Percentiles rank a stretch among this genome's conserved stretches.
Evolutionary conservation across 2,888 invertebrate genomes (phyloP).

Genomic region (Lasioglossum pauxillum): DNA sequence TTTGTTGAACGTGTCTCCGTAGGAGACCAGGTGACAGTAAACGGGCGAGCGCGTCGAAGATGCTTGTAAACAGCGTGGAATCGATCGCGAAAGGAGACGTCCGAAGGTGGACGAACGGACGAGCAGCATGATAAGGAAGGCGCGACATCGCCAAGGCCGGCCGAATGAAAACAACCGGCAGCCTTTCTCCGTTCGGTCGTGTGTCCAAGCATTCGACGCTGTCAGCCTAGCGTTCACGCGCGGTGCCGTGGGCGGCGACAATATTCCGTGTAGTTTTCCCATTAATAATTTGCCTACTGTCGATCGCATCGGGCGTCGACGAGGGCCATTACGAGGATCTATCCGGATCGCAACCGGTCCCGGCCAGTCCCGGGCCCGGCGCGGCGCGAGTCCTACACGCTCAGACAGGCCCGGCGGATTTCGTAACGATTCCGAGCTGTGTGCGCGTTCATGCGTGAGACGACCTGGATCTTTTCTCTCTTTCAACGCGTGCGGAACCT

Average conservation of each 20-base stretch:
- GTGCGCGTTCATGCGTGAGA: conserved; percentile 82
- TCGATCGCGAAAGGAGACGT: conserved; percentile 8
- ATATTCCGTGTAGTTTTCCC: conserved; percentile 70
- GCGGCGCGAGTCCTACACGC: conserved; percentile 65
- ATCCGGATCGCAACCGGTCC: conserved; percentile 68
- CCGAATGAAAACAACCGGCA: conserved; percentile 51
- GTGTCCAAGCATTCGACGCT: conserved; percentile 18
- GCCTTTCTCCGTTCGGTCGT: conserved; percentile 54
- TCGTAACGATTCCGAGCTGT: conserved; percentile 81
- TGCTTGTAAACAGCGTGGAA: neutral
- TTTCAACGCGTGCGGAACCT: conserved; percentile 65
- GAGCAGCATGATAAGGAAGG: conserved; percentile 58
- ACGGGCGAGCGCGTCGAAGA: neutral
- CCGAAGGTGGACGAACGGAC: neutral
- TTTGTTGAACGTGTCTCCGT: neutral
- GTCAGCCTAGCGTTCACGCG: conserved; percentile 52
- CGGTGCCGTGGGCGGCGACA: conserved; percentile 61
- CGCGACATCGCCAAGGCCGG: conserved; percentile 66
- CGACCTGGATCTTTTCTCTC: conserved; percentile 82
- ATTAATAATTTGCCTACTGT: conserved; percentile 74
- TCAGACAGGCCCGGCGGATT: conserved; percentile 75
- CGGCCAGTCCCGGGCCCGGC: conserved; percentile 31
- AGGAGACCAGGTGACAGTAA: neutral
- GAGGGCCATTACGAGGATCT: conserved; percentile 54
- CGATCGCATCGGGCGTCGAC: conserved; percentile 65